phyloP scores from a whole-genome alignment of 2,797 vertebrate genomes.

The Phyllotis vaccarum region DNA sequence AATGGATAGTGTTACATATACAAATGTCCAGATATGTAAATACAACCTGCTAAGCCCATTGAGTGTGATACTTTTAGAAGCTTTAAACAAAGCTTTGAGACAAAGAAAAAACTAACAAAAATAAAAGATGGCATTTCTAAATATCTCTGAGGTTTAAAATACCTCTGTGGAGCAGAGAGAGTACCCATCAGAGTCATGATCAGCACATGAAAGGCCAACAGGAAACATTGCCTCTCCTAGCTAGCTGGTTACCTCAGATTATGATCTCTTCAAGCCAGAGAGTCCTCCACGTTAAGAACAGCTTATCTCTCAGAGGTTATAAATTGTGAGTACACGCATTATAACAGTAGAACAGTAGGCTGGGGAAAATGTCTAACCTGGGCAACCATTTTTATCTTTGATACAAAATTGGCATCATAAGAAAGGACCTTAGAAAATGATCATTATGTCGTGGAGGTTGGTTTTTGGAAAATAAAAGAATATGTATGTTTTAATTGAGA shows the following conservation, averaged over 20 bases:
- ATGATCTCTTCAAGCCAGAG: not conserved
- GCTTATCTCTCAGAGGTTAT: not conserved
- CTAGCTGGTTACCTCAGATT: not conserved
- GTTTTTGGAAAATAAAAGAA: not conserved
- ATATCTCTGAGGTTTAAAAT: not conserved
- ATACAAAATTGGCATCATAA: not conserved
- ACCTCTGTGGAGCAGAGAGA: constrained; percentile 16
- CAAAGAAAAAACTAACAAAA: constrained; percentile 35
- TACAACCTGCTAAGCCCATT: not conserved
- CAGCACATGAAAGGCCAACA: not conserved
- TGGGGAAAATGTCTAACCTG: not conserved
- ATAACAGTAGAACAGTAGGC: not conserved
- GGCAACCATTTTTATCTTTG: not conserved
- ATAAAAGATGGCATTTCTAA: constrained; percentile 18
- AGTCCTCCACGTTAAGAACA: not conserved
- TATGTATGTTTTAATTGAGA: not conserved
- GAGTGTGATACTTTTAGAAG: not conserved
- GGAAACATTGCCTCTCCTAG: not conserved
- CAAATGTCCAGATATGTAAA: not conserved
- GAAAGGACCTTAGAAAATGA: not conserved
- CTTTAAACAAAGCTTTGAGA: constrained; percentile 20
- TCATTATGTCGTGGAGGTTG: not conserved
- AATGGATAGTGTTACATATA: not conserved
- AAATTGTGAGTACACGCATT: not conserved
- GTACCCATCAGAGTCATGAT: not conserved